A percentile compares a stretch with the other conserved stretches of the same genome.
Evolutionary conservation across 2,888 invertebrate genomes (phyloP).

Genomic region (Gymnoscelis rufifasciata): DNA sequence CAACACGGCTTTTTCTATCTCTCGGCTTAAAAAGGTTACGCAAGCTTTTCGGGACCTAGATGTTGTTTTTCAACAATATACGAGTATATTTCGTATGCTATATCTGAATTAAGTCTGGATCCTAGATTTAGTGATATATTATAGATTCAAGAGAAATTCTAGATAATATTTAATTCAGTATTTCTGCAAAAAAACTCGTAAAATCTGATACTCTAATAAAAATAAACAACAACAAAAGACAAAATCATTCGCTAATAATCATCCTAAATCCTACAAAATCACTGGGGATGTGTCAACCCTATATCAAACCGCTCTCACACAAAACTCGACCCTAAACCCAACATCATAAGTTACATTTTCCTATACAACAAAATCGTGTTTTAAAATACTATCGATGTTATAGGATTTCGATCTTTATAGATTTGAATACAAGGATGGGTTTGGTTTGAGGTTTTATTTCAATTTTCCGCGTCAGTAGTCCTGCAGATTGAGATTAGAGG

Average conservation of each 20-base stretch:
- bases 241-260: slow-evolving; percentile 54
- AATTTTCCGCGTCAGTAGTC: slow-evolving; percentile 70
- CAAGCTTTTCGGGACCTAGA: too few species aligned
- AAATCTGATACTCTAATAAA: too few species aligned
- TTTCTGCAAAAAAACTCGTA: too few species aligned
- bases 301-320: slow-evolving; percentile 1
- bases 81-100: too few species aligned
- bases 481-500: slow-evolving; percentile 29
- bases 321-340: slow-evolving; percentile 1
- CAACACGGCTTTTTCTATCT: too few species aligned
- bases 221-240: slow-evolving; percentile 19
- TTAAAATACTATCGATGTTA: not conserved
- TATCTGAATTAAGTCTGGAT: too few species aligned
- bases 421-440: slow-evolving; percentile 7
- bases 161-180: too few species aligned
- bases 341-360: not conserved
- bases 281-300: slow-evolving; percentile 45
- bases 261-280: slow-evolving; percentile 56
- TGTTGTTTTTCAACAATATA: too few species aligned
- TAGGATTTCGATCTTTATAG: slow-evolving; percentile 1
- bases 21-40: too few species aligned
- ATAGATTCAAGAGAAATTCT: too few species aligned
- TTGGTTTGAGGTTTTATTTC: slow-evolving; percentile 47
- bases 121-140: too few species aligned
- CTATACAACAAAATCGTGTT: not conserved